phyloP scores from a whole-genome alignment of 2,113 vertebrate species.

The Polypterus bichir region DNA sequence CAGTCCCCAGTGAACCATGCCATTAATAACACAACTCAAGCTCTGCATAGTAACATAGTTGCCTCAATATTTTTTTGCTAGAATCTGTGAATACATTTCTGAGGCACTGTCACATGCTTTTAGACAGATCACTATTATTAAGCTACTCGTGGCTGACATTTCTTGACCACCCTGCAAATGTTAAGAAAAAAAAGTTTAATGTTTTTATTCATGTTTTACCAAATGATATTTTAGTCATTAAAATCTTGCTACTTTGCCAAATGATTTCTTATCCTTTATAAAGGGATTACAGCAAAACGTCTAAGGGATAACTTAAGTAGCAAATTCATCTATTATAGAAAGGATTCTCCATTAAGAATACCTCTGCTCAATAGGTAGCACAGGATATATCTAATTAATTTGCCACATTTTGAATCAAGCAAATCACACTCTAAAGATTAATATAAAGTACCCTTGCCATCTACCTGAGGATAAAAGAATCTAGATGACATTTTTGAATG shows the following conservation, averaged over 20 bases:
- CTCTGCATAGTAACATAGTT: constrained; percentile 31
- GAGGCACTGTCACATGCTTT: constrained; percentile 19
- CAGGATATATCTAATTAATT: constrained; percentile 36
- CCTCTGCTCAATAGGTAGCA: constrained; percentile 22
- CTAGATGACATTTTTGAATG: constrained; percentile 20
- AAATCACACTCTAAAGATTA: constrained; percentile 28
- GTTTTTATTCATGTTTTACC: constrained; percentile 24
- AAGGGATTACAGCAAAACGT: constrained; percentile 23
- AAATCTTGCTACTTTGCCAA: no score
- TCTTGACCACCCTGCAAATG: constrained; percentile 24
- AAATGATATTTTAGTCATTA: constrained; percentile 11
- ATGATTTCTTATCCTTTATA: constrained; percentile 5
- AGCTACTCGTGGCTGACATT: constrained; percentile 11
- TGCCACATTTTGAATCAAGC: constrained; percentile 24
- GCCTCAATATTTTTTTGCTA: constrained; percentile 26
- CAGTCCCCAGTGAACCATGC: constrained; percentile 22
- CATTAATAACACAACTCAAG: constrained; percentile 31
- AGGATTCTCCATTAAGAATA: constrained; percentile 21
- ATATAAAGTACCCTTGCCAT: constrained; percentile 17
- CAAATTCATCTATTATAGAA: constrained; percentile 26
- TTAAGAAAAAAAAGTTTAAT: constrained; percentile 25
- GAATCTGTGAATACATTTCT: constrained; percentile 37
- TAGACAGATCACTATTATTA: constrained; percentile 29
- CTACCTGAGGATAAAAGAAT: neutral
- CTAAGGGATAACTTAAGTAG: constrained; percentile 25